Percentiles rank a stretch among this genome's conserved stretches.
Evolutionary conservation across 2,888 invertebrate species (phyloP).

Genomic region (Sialis fuliginosa): DNA sequence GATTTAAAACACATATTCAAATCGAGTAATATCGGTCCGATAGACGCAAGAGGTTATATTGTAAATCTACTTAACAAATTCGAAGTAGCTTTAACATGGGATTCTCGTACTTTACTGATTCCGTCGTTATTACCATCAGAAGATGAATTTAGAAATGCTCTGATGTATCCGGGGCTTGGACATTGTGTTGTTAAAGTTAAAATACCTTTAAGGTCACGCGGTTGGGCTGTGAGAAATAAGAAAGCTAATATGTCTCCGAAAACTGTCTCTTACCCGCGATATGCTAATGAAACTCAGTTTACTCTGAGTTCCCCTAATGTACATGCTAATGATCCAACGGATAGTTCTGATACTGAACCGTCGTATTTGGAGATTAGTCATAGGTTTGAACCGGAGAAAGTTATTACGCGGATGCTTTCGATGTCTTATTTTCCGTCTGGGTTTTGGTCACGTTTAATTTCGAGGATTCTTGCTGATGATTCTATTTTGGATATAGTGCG

Average conservation of each 20-base stretch:
- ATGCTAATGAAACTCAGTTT: slow-evolving; percentile 18
- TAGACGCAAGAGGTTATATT: slow-evolving; percentile 59
- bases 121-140: slow-evolving; percentile 80
- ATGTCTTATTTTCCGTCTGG: slow-evolving; percentile 97
- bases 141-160: slow-evolving; percentile 38
- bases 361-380: slow-evolving; percentile 20
- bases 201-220: slow-evolving; percentile 43
- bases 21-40: slow-evolving; percentile 59
- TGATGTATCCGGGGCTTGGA: slow-evolving; percentile 22
- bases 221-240: slow-evolving; percentile 45
- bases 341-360: slow-evolving; percentile 13
- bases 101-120: slow-evolving; percentile 73
- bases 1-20: slow-evolving; percentile 87
- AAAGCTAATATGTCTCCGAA: slow-evolving; percentile 33
- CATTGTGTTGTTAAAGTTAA: slow-evolving; percentile 27
- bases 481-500: slow-evolving; percentile 63
- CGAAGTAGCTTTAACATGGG: slow-evolving; percentile 94
- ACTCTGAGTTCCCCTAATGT: slow-evolving; percentile 20
- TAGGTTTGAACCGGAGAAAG: slow-evolving; percentile 33
- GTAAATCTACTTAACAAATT: slow-evolving; percentile 88
- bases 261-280: slow-evolving; percentile 23
- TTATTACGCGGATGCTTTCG: slow-evolving; percentile 60
- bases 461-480: slow-evolving; percentile 80
- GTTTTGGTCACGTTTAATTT: slow-evolving; percentile 91
- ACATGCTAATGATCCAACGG: background rate